Evolutionary conservation across 1,140 invertebrate species (phyloP), one percentile per base, ranked within the genome.

Genomic region (Brachionus calyciflorus): DNA sequence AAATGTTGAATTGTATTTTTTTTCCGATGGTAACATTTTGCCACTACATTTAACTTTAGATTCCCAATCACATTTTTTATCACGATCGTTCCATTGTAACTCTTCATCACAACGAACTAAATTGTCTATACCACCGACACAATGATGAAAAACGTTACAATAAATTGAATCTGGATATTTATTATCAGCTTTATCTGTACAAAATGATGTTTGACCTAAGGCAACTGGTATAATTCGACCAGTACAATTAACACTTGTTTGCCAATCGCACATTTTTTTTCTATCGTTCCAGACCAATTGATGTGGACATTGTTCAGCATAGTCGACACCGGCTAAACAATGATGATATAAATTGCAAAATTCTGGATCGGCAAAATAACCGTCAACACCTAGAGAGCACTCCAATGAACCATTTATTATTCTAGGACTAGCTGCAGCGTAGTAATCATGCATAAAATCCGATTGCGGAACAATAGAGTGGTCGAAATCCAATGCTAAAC

Each of bases 141-240:
- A 77, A 24, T 63, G 40, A 77, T 77, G 76, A 53, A 55, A 77
- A 33, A 77, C 76, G 40, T 77, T 77, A 24, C 76, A 77, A 49
- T 77, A 77, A 51, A 55, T 26, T 14, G 44, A 40, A 49, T 77
- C 76, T 7, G 76, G 24, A 24, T 77, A 77, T 48, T 60, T 46
- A 7, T 53, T 51, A 68, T 77, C 55, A 9, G 53, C 24, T 49
- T 65, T 77, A 14, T 48, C 41, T 1, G 49, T 77, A 49, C 76
- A 77, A 68, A 77, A 77, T 51, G 49, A 41, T 14, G 76, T 77
- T 51, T 76, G 51, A 30, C 73, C 73, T 12, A 26, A 51, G 12
- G 49, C 73, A 19, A 76, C 73, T 6, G 73, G 73, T 2, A 76
- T 76, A 17, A 55, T 60, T 9, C 49, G 30, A 40, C 73, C 73